A percentile compares a stretch with the other conserved stretches of the same genome.
These are phyloP conservation scores for Fukomys damarensis DNA, from an alignment of 2,113 vertebrate genomes.

Conservation along the genomic window DNA sequence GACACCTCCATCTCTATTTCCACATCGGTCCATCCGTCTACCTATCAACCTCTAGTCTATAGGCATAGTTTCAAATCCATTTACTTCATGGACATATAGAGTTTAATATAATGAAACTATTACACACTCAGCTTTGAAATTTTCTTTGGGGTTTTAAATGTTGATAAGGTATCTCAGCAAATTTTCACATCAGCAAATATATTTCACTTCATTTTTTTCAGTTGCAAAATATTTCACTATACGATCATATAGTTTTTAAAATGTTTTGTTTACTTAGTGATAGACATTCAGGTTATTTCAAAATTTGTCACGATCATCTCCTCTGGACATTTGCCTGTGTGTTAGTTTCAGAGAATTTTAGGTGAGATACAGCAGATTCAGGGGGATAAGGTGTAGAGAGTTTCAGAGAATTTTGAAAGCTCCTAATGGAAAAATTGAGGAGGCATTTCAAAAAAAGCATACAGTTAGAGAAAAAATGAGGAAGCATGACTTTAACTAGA, in stretches of 20 bases:
- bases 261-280: background rate
- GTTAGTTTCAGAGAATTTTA: background rate
- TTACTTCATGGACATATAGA: background rate
- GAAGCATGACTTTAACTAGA: background rate
- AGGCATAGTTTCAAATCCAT: background rate
- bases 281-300: slow-evolving; percentile 13
- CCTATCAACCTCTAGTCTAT: background rate
- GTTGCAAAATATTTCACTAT: background rate
- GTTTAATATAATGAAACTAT: background rate
- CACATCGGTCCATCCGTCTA: background rate
- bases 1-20: background rate
- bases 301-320: background rate
- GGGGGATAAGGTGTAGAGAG: background rate
- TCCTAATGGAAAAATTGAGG: background rate
- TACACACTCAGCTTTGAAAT: background rate
- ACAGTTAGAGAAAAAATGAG: slow-evolving; percentile 9
- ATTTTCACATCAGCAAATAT: background rate
- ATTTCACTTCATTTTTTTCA: background rate
- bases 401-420: background rate
- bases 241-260: background rate
- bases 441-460: background rate
- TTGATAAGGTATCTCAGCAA: background rate
- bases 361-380: background rate
- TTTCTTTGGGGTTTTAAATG: slow-evolving; percentile 5
- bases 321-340: background rate